Base-by-base conservation (phyloP, 2,797 vertebrate genomes). In the Cynopterus sphinx region DNA sequence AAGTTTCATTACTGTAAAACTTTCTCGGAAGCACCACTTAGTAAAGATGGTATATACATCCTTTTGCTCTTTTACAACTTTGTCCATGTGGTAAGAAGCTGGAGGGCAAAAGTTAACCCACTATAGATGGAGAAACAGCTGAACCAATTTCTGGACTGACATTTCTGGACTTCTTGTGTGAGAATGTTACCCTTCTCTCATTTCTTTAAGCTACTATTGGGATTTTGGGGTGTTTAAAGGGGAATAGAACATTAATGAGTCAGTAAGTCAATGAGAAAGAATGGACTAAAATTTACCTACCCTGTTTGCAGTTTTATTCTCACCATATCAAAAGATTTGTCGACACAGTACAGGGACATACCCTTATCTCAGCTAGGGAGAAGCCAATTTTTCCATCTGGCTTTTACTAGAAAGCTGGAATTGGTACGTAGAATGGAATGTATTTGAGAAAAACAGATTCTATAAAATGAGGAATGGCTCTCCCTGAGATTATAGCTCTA, bases 181-280 rank as follows among this genome's bases (percentile, higher is more conserved):
- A 92, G 41, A 95, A 94, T 78, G 92, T 63, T 51, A 75, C 39
- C 24, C 75, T 55, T 65, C 43, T 70, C 31, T 16, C 17, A 86
- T 73, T 87, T 93, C 19, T 73, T 92, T 89, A 93, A 84, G 26
- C 36, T 89, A 82, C 39, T 94, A 5, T 85, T 89, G n/a, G 46
- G 51, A 89, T 93, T 89, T 77, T 82, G 74, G 71, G 12, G 43
- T 81, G 92, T 86, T 77, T 87, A 85, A 96, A 94, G 36, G 41
- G 70, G 24, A 65, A 95, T 9, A 86, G 63, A 96, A 88, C 79
- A 57, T 91, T 92, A 82, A 92, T 63, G 24, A 95, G 49, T 86
- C 9, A 82, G 12, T 36, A 96, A 86, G 41, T 90, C 79, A 90
- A 89, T 70, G 9, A 94, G 17, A 70, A 75, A 96, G n/a, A 91